Conservation (phyloP, 2,888 invertebrate genomes). For the Caenorhabditis sinica region DNA sequence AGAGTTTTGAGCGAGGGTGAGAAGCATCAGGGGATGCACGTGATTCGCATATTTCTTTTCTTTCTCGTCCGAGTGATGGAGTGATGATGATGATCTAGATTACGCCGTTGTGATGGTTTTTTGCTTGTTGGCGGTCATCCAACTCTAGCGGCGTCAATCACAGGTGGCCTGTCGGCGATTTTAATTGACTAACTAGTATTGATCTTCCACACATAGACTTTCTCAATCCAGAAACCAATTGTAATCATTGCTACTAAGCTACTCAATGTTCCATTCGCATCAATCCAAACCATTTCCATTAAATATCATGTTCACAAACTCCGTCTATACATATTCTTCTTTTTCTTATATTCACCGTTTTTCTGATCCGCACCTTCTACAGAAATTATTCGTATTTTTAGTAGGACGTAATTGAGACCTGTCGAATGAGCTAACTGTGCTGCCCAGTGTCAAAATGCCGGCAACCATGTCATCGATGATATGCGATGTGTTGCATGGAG, state of each 20-base stretch:
- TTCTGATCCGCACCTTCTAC: neutral
- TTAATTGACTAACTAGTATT: constrained; percentile 18
- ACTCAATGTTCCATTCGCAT: neutral
- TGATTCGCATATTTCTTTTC: constrained; percentile 11
- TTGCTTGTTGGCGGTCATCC: constrained; percentile 29
- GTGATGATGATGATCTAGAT: constrained; percentile 47
- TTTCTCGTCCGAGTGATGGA: constrained; percentile 18
- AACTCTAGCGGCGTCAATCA: constrained; percentile 9
- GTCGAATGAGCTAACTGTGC: constrained; percentile 49
- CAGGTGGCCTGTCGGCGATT: constrained; percentile 18
- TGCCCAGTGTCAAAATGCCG: constrained; percentile 29
- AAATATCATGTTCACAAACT: no score
- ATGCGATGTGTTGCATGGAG: constrained; percentile 33
- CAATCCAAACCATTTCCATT: neutral
- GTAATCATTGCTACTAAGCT: neutral
- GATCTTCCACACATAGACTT: neutral
- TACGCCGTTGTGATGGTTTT: constrained; percentile 22
- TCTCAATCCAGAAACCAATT: neutral
- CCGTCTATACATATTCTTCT: neutral
- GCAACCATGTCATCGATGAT: constrained; percentile 23
- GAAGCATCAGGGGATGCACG: constrained; percentile 25
- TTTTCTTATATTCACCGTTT: neutral
- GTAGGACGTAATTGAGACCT: constrained; percentile 53
- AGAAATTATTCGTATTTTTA: neutral
- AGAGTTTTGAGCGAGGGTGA: neutral